Evolutionary conservation across 2,888 invertebrate genomes (phyloP), one percentile per base, ranked within the genome.

Genomic region (Dryococelus australis): DNA sequence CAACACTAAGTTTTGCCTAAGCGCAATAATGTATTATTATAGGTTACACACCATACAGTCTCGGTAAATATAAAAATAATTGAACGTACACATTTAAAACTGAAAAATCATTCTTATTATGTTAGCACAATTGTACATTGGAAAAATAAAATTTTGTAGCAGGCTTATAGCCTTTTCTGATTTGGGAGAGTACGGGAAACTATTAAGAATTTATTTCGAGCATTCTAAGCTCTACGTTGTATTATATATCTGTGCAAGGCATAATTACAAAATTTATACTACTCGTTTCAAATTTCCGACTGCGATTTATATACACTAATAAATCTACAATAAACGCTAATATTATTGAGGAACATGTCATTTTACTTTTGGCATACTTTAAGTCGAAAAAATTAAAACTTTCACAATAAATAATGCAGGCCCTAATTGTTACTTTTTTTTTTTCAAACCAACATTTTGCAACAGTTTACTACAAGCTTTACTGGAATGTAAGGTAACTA

Each of bases 401-500:
- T 47, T 65, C 65, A n/a, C 65, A 65, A 65, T 20, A 24, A 65
- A 65, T 65, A 4, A 65, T 24, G 65, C 24, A 65, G 65, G 65
- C 65, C 51, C 65, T 65, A 65, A 8, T 20, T 10, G 65, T 65
- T 65, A 65, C 16, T 1, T 65, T n/a, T 65, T n/a, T 20, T n/a
- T 20, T 51, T 51, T 16, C 8, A 65, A 65, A 65, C 10, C n/a
- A 65, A 65, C 65, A 65, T n/a, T 65, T 24, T n/a, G 65, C 65
- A 65, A 65, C 20, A 65, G 24, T 65, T 24, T 20, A 65, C 65
- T 65, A 65, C 65, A 65, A 65, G 65, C 65, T 65, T 65, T 16
- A 65, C 65, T 65, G 65, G 65, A 65, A 65, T 65, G 65, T 65
- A 65, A 65, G 65, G 65, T 65, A 65, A 65, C 65, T 65, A 65